Percentiles rank a stretch among this genome's conserved stretches.
Evolutionary conservation across 2,113 vertebrate genomes (phyloP).

Genomic region (Hippocampus comes): DNA sequence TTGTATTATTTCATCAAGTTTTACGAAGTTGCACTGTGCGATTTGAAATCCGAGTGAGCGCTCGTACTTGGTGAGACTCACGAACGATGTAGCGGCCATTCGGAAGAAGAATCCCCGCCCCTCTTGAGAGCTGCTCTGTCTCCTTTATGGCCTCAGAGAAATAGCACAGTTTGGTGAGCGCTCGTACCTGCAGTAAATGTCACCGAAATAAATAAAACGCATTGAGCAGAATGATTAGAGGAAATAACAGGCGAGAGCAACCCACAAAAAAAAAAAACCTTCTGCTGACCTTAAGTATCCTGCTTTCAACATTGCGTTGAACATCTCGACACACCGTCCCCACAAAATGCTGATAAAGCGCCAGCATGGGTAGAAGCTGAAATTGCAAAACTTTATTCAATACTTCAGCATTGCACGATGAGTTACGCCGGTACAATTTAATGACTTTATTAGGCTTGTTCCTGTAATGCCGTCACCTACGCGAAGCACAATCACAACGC

Average conservation of each 20-base stretch:
- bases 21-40: background rate
- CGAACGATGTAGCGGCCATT: constrained; percentile 25
- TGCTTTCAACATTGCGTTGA: constrained; percentile 75
- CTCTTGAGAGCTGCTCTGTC: constrained; percentile 44
- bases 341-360: constrained; percentile 83
- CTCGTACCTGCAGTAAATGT: constrained; percentile 45
- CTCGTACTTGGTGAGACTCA: constrained; percentile 43
- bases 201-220: background rate
- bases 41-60: background rate
- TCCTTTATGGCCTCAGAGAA: constrained; percentile 68
- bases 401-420: background rate
- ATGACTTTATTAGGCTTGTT: background rate
- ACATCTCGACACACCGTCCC: constrained; percentile 80
- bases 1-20: background rate
- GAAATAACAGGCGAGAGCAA: background rate
- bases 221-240: background rate
- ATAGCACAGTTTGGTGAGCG: constrained; percentile 64
- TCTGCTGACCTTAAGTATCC: constrained; percentile 83
- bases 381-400: constrained; percentile 33
- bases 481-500: too few relatives aligned
- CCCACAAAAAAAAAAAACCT: background rate
- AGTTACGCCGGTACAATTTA: background rate
- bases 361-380: constrained; percentile 84
- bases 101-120: constrained; percentile 43
- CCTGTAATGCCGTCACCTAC: too few relatives aligned